Evolutionary conservation across 2,888 invertebrate genomes (phyloP), one percentile per base, ranked within the genome.

Genomic region (Steinernema scapterisci): DNA sequence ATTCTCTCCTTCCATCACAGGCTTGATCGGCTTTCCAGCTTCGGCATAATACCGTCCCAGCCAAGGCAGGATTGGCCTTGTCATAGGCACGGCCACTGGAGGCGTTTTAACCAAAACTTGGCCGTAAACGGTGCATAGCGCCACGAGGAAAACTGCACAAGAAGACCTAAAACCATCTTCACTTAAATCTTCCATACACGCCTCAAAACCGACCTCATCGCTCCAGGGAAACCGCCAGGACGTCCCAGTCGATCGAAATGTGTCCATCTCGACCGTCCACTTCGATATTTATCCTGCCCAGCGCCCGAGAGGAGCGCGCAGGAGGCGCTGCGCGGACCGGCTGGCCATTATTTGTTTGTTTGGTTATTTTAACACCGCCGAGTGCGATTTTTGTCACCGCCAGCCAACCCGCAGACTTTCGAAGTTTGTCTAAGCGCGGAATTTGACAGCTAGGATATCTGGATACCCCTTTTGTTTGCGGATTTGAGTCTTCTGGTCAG

Each of bases 331-430:
- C 6, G 21, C 13, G 27, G 63, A 23, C 13, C 63, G 16, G 27
- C 63, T 27, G 63, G 63, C 31, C 31, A 63, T n/a, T 63, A 38
- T 63, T 63, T 63, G 63, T 63, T 63, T 63, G 63, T 63, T 63
- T 38, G 63, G 31, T 16, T 6, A 27, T 38, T 63, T 38, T 31
- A 21, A n/a, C n/a, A n/a, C 13, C 54, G 21, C 54, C 6, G 6
- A 6, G 63, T 16, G 63, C 63, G 63, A 63, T 63, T 63, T 63
- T 63, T 63, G 63, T 63, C 63, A 63, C 63, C 16, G n/a, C n/a
- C n/a, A n/a, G n/a, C n/a, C n/a, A n/a, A n/a, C n/a, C n/a, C n/a
- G 7, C 38, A 27, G 63, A 63, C 27, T 48, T 5, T 2, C 5
- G 48, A 5, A 19, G 19, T 48, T 19, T 48, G 48, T 13, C 19